Evolutionary conservation across 2,888 invertebrate genomes (phyloP), one percentile per base, ranked within the genome.

Genomic region (Achlya flavicornis): DNA sequence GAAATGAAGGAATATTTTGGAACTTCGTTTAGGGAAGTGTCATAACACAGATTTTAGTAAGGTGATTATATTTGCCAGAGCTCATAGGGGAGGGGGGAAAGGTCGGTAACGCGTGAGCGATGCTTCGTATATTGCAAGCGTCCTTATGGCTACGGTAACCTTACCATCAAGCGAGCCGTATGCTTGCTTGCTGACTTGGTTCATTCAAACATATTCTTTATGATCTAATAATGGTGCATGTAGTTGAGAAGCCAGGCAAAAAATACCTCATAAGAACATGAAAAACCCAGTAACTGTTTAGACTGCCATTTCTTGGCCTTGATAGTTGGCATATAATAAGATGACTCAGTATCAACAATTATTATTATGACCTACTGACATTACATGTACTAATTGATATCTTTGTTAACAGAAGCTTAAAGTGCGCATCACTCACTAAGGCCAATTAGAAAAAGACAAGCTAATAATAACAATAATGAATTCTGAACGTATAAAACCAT

Each of bases 281-380:
- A 6, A 19, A 53, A 19, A 53, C 53, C 53, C 16, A 53, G 53
- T 19, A 19, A 46, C 6, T 14, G 14, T 14, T 14, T 41, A 10
- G 41, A 43, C 43, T n/a, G 53, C 3, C n/a, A 19, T 4, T 53
- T 53, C 48, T 48, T 16, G 48, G 16, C 48, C 48, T 48, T n/a
- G n/a, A 16, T 10, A 16, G 14, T 16, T 53, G 19, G 19, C 19
- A 19, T 53, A 14, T 3, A 19, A 19, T 19, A 53, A 19, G 3
- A 53, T 10, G 53, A 53, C 19, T 53, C 53, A 53, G 53, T 6
- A 8, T 53, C n/a, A 8, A 48, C 16, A 16, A 53, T 19, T 19
- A 53, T 48, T 48, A 16, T 53, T 53, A 53, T 53, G 53, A 53
- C 19, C 53, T 53, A 53, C 19, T 48, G 48, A 48, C 48, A 48